Evolutionary conservation across 2,888 invertebrate genomes (phyloP), one percentile per base, ranked within the genome.

Genomic region (Conchocele bisecta): DNA sequence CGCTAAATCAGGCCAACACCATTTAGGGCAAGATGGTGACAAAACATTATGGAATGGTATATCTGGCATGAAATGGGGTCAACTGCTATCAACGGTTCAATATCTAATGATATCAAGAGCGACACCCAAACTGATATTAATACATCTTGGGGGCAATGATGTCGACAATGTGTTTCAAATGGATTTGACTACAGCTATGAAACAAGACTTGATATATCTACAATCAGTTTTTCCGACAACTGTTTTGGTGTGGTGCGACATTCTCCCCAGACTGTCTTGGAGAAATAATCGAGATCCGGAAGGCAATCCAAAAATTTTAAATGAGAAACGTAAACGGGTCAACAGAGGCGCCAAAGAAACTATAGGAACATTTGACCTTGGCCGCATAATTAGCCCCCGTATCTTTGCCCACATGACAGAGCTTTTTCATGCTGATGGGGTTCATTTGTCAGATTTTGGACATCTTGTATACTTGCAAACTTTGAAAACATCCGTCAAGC

Each of bases 311-410:
- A 51, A 51, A 31, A 22, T 3, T 3, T 20, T 51, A 5, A 31
- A 51, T n/a, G 7, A 24, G 3, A 51, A 28, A 51, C 26, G 29
- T 29, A 51, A 51, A 22, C 15, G 51, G 13, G 17, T 51, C 5
- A 26, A 51, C 5, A 51, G 51, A 22, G 51, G n/a, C 17, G 51
- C 46, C n/a, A n/a, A n/a, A n/a, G n/a, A n/a, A n/a, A n/a, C n/a
- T n/a, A n/a, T n/a, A n/a, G n/a, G n/a, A n/a, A n/a, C n/a, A n/a
- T n/a, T n/a, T n/a, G n/a, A n/a, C n/a, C n/a, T n/a, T n/a, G n/a
- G n/a, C n/a, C n/a, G n/a, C n/a, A n/a, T n/a, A n/a, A n/a, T n/a
- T n/a, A n/a, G n/a, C n/a, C n/a, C n/a, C n/a, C n/a, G n/a, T n/a
- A n/a, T n/a, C n/a, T n/a, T n/a, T n/a, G n/a, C n/a, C n/a, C n/a